Evolutionary conservation across 2,113 vertebrate genomes (phyloP), one percentile per base, ranked within the genome.

Genomic region (Otis tarda): DNA sequence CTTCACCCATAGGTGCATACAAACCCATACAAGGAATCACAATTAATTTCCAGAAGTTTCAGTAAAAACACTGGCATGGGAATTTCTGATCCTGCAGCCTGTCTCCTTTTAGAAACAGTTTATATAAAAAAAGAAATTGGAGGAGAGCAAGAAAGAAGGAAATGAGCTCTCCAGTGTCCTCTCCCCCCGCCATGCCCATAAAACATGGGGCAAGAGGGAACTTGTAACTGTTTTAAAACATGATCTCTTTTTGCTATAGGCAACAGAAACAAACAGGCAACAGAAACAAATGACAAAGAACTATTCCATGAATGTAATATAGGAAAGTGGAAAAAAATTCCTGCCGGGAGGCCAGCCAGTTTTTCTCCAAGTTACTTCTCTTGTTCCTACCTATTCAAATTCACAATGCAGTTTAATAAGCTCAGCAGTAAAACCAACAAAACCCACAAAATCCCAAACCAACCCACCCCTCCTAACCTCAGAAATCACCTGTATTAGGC

Each of bases 291-390:
- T 8, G 69, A 90, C 92, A 87, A 71, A 81, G 73, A 96, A 95
- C 86, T 90, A 96, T 95, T 78, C 86, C 68, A 88, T 25, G 35
- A 93, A 96, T 90, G 90, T 75, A 89, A 87, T 65, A 86, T 57
- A 84, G 90, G 94, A 96, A 89, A 86, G 59, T 80, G 67, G 39
- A 52, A 90, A 96, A 90, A 95, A 87, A 92, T 23, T 70, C 79
- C 69, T 78, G 47, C 90, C 89, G 83, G 95, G 82, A 96, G 6
- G 20, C 64, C 39, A 56, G 88, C 85, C 95, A 95, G 85, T 22
- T 94, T 61, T 47, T 64, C 69, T 94, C 71, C 81, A 95, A 92
- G 90, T 90, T 35, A 83, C 64, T 89, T 56, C 76, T 95, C 90
- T 68, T 49, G 73, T 27, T 92, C 31, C 83, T 84, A 55, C 52